Conservation (phyloP, 2,888 invertebrate genomes). For the Sericinus montela region DNA sequence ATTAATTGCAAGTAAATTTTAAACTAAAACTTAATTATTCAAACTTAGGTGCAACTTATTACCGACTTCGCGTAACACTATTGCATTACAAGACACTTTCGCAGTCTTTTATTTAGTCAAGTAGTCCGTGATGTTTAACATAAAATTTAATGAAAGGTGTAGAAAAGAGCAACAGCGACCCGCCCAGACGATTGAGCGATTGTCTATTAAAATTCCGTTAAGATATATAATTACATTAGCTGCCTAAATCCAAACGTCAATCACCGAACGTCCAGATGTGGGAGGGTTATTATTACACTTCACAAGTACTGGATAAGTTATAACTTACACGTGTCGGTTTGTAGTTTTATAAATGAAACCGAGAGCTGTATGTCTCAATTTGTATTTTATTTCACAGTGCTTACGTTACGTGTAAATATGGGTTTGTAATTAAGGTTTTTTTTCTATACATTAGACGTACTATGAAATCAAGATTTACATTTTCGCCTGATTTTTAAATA, state of each 20-base stretch:
- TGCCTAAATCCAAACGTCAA: conserved; percentile 51
- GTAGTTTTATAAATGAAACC: conserved; percentile 16
- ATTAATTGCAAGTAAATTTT: no score
- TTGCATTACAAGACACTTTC: not conserved
- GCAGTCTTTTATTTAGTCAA: not conserved
- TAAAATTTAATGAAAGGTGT: conserved; percentile 19
- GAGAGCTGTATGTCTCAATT: conserved; percentile 9
- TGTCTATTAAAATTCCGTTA: conserved; percentile 61
- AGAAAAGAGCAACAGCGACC: conserved; percentile 25
- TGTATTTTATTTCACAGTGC: no score
- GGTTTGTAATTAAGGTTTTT: no score
- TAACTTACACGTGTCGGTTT: conserved; percentile 18
- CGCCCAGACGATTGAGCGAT: conserved; percentile 33
- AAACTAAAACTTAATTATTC: no score
- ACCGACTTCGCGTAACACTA: no score
- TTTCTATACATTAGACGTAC: no score
- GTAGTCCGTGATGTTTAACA: conserved; percentile 17
- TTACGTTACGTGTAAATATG: not conserved
- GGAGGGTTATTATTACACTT: conserved; percentile 26
- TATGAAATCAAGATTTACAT: no score
- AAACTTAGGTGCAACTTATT: no score
- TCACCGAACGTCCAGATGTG: conserved; percentile 34
- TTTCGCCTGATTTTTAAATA: no score
- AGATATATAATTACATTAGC: conserved; percentile 55
- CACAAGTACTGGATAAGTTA: conserved; percentile 23